Percentiles rank a stretch among this genome's conserved stretches.
Evolutionary conservation across 92 coral and sea anemone genomes (phyloP).

Genomic region (Desmophyllum pertusum): DNA sequence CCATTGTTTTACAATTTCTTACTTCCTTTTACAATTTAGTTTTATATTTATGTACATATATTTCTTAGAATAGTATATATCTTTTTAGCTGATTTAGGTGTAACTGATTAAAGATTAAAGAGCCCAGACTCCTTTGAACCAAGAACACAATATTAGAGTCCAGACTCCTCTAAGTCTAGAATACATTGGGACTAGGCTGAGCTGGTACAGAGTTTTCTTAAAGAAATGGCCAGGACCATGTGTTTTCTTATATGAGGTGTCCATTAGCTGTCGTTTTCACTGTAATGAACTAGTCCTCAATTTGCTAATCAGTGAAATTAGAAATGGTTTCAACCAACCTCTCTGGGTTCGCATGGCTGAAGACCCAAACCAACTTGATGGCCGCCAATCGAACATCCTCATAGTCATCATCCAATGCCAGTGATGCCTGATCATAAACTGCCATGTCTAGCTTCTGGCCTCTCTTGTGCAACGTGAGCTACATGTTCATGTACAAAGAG

Average conservation of each 20-base stretch:
- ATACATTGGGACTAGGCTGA: too few relatives aligned
- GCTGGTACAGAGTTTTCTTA: neutral
- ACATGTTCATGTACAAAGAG: too few relatives aligned
- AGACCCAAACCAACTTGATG: constrained; percentile 92
- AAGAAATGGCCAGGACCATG: neutral
- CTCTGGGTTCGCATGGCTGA: constrained; percentile 91
- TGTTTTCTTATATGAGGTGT: neutral
- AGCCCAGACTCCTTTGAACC: too few relatives aligned
- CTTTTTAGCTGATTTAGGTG: too few relatives aligned
- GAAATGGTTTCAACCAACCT: constrained; percentile 58
- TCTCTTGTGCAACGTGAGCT: constrained; percentile 95
- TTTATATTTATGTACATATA: too few relatives aligned
- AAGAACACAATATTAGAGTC: too few relatives aligned
- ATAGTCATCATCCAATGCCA: constrained; percentile 91
- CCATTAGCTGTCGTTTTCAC: neutral
- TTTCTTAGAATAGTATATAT: too few relatives aligned
- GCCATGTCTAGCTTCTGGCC: constrained; percentile 76
- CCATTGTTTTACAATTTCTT: too few relatives aligned
- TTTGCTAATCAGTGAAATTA: neutral
- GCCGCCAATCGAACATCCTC: constrained; percentile 96
- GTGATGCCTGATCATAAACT: constrained; percentile 87
- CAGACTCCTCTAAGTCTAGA: too few relatives aligned
- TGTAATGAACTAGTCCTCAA: neutral
- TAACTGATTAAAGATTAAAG: too few relatives aligned
- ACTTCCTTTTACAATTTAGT: too few relatives aligned